Evolutionary conservation across 2,113 vertebrate species (phyloP).

Genomic region (Xyrauchen texanus): DNA sequence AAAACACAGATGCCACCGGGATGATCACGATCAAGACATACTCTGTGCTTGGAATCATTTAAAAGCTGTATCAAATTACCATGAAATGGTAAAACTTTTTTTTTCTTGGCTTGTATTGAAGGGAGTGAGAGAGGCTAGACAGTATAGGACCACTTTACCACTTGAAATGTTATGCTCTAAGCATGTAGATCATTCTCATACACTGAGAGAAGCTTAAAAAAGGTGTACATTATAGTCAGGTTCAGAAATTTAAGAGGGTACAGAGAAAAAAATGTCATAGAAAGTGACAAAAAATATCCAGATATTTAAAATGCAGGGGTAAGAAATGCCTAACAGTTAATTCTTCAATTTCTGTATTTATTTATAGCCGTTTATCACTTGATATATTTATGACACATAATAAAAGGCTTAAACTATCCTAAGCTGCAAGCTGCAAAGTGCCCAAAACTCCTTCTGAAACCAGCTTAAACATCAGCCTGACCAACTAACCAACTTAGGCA

Average conservation of each 20-base stretch:
- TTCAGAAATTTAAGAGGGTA: background rate
- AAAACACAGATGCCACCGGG: background rate
- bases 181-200: background rate
- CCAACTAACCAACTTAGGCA: too few relatives aligned
- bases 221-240: background rate
- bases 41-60: slow-evolving; percentile 49
- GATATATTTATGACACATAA: too few relatives aligned
- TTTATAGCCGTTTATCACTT: too few relatives aligned
- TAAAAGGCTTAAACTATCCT: too few relatives aligned
- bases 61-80: slow-evolving; percentile 47
- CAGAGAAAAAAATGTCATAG: too few relatives aligned
- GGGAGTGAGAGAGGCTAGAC: slow-evolving; percentile 11
- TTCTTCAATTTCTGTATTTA: too few relatives aligned
- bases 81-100: slow-evolving; percentile 11
- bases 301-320: too few relatives aligned
- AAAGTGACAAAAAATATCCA: too few relatives aligned
- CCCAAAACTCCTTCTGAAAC: too few relatives aligned
- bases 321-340: too few relatives aligned
- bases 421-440: too few relatives aligned
- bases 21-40: slow-evolving; percentile 28
- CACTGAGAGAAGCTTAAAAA: background rate
- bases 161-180: slow-evolving; percentile 32
- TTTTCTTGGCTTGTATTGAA: slow-evolving; percentile 35
- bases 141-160: slow-evolving; percentile 13
- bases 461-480: too few relatives aligned